Evolutionary conservation across 2,797 vertebrate genomes (phyloP).

Genomic region (Iguana delicatissima): DNA sequence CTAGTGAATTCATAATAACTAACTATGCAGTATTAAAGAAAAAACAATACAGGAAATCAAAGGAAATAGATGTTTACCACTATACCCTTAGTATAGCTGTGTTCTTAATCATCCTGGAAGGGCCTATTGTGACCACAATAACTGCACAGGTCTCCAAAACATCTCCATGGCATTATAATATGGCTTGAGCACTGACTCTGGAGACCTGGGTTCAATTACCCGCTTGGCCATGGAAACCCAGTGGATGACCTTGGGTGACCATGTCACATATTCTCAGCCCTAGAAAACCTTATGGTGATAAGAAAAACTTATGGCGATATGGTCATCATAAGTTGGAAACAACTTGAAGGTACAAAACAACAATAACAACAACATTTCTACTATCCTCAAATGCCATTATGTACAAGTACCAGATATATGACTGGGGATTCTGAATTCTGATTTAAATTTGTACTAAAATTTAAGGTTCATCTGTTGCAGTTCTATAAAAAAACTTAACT

Average conservation of each 20-base stretch:
- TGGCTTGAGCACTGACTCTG: too few relatives aligned
- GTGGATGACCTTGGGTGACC: too few relatives aligned
- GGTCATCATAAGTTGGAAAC: too few relatives aligned
- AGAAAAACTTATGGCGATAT: too few relatives aligned
- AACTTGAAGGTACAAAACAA: too few relatives aligned
- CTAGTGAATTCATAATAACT: neutral
- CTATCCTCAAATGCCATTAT: neutral
- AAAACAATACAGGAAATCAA: neutral
- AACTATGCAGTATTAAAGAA: neutral
- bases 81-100: neutral
- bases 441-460: constrained; percentile 42
- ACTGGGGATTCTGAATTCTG: constrained; percentile 7
- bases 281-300: too few relatives aligned
- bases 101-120: too few relatives aligned
- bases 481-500: constrained; percentile 34
- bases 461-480: constrained; percentile 26
- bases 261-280: too few relatives aligned
- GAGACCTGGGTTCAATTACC: too few relatives aligned
- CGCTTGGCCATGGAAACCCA: too few relatives aligned
- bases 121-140: neutral
- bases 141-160: neutral
- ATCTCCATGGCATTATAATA: neutral
- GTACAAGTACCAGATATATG: neutral
- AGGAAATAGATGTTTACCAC: neutral
- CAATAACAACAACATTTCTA: too few relatives aligned